phyloP scores from a whole-genome alignment of 2,888 invertebrate genomes.

The Monopis laevigella region DNA sequence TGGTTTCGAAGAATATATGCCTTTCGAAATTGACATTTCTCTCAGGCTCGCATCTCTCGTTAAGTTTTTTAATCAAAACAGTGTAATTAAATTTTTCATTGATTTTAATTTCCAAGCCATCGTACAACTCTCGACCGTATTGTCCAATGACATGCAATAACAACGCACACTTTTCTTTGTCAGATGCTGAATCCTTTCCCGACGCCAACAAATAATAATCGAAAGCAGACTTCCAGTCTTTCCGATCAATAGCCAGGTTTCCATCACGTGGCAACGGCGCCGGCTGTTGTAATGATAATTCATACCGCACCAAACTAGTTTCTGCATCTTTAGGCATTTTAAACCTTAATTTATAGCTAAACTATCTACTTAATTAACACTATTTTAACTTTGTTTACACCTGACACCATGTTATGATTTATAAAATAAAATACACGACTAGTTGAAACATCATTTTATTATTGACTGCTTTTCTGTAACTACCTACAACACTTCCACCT shows the following conservation, averaged over 20 bases:
- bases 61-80: conserved; percentile 13
- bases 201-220: conserved; percentile 11
- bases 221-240: conserved; percentile 5
- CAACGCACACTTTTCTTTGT: conserved; percentile 13
- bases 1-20: conserved; percentile 5
- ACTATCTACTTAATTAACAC: too few relatives aligned
- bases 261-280: conserved; percentile 1
- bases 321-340: not conserved
- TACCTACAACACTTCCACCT: too few relatives aligned
- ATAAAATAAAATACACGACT: too few relatives aligned
- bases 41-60: conserved; percentile 10
- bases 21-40: conserved; percentile 17
- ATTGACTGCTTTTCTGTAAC: too few relatives aligned
- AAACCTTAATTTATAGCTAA: too few relatives aligned
- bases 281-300: conserved; percentile 7
- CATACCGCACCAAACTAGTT: too few relatives aligned
- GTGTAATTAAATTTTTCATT: conserved; percentile 8
- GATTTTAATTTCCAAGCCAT: conserved; percentile 15
- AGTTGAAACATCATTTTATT: too few relatives aligned
- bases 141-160: conserved; percentile 21
- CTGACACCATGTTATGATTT: too few relatives aligned
- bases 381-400: too few relatives aligned
- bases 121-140: conserved; percentile 16
- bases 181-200: not conserved
- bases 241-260: conserved; percentile 6